phyloP scores from a whole-genome alignment of 1,140 invertebrate species.

The Camponotus vicinus region DNA sequence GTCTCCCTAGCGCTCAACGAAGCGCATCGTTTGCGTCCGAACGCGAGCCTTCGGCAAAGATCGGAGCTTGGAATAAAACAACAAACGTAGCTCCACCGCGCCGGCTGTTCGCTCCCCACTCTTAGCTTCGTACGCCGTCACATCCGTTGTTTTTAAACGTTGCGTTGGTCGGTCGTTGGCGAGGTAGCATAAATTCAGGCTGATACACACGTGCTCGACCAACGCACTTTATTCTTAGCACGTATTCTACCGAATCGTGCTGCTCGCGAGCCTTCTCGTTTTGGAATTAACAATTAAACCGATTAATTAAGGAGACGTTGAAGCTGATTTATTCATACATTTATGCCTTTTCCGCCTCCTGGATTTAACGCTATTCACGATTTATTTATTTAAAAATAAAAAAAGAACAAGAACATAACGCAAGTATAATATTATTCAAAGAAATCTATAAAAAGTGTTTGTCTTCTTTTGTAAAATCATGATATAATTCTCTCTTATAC shows the following conservation, averaged over 20 bases:
- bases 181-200: constrained; percentile 34
- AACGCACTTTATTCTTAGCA: constrained; percentile 54
- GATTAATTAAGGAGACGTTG: neutral
- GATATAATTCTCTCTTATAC: neutral
- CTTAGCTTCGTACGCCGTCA: constrained; percentile 19
- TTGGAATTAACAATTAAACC: constrained; percentile 35
- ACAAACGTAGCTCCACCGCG: constrained; percentile 67
- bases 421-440: neutral
- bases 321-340: neutral
- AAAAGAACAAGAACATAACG: neutral
- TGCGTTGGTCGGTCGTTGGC: neutral
- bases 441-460: neutral
- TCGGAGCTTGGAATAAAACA: constrained; percentile 76
- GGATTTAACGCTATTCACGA: neutral
- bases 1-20: constrained; percentile 69
- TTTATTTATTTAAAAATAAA: neutral
- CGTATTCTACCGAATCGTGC: constrained; percentile 38
- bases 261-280: neutral
- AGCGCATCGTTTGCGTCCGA: constrained; percentile 77
- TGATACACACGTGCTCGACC: constrained; percentile 40
- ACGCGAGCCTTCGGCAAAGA: constrained; percentile 76
- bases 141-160: constrained; percentile 23
- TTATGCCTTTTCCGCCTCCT: neutral
- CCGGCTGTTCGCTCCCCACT: constrained; percentile 40
- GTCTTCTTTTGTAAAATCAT: neutral